phyloP scores from a whole-genome alignment of 2,797 vertebrate species.

The Microhierax caerulescens region DNA sequence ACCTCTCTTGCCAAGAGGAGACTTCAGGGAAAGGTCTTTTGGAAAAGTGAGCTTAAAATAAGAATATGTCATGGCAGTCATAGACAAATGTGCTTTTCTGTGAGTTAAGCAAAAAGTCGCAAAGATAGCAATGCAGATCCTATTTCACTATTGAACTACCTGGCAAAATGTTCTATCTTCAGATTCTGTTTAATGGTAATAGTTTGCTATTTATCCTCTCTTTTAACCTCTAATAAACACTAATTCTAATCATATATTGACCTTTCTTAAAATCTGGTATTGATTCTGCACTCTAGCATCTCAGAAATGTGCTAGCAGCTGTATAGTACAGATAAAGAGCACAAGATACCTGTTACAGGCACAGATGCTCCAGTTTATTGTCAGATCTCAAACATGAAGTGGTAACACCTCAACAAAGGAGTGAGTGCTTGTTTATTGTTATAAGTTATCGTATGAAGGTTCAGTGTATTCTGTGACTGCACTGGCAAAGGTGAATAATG shows the following conservation, averaged over 20 bases:
- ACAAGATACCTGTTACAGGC: background rate
- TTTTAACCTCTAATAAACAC: background rate
- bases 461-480: background rate
- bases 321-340: background rate
- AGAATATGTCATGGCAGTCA: background rate
- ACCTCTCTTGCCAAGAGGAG: background rate
- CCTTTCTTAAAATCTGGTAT: background rate
- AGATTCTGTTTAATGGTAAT: background rate
- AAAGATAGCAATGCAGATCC: background rate
- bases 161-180: background rate
- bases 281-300: background rate
- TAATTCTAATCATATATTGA: background rate
- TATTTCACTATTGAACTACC: background rate
- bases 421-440: background rate
- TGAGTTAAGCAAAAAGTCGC: background rate
- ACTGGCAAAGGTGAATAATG: background rate
- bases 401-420: background rate
- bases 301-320: background rate
- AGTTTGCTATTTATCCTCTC: background rate
- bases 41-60: background rate
- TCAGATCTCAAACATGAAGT: background rate
- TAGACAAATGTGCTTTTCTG: background rate
- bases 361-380: background rate
- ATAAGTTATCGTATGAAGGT: background rate
- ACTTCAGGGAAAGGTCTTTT: background rate